phyloP scores from a whole-genome alignment of 1,140 invertebrate species.

The Palaemon carinicauda region DNA sequence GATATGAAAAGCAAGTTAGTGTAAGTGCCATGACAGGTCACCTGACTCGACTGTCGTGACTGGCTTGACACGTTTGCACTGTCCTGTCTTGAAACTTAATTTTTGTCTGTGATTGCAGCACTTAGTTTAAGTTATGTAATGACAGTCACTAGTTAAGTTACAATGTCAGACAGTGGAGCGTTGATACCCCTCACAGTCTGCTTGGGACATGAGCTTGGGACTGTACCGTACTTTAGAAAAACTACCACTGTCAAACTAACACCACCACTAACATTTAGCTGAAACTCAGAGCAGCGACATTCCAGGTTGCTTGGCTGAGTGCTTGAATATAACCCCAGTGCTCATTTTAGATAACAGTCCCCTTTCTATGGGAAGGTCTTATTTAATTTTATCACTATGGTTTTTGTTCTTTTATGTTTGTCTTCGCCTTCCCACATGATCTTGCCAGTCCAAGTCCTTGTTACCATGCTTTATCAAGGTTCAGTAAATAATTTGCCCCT shows the following conservation, averaged over 20 bases:
- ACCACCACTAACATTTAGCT: constrained; percentile 11
- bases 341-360: too few relatives aligned
- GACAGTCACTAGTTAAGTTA: neutral
- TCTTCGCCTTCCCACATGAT: too few relatives aligned
- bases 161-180: neutral
- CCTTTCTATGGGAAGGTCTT: too few relatives aligned
- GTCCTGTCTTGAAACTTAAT: neutral
- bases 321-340: neutral
- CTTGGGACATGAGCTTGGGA: constrained; percentile 41
- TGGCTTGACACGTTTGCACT: constrained; percentile 1
- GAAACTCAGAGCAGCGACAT: constrained; percentile 16
- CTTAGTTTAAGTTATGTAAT: neutral
- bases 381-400: too few relatives aligned
- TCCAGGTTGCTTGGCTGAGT: constrained; percentile 21
- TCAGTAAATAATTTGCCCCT: too few relatives aligned
- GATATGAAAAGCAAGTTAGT: constrained; percentile 60
- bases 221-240: constrained; percentile 38
- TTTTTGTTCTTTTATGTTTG: too few relatives aligned
- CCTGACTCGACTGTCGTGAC: constrained; percentile 27
- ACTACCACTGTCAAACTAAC: constrained; percentile 40
- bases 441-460: too few relatives aligned
- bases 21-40: constrained; percentile 49
- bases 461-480: too few relatives aligned
- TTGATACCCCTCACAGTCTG: constrained; percentile 15
- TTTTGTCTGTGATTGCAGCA: neutral